These are phyloP conservation scores for Phyllotreta cruciferae DNA, from an alignment of 2,888 invertebrate species.

Conservation along the genomic window DNA sequence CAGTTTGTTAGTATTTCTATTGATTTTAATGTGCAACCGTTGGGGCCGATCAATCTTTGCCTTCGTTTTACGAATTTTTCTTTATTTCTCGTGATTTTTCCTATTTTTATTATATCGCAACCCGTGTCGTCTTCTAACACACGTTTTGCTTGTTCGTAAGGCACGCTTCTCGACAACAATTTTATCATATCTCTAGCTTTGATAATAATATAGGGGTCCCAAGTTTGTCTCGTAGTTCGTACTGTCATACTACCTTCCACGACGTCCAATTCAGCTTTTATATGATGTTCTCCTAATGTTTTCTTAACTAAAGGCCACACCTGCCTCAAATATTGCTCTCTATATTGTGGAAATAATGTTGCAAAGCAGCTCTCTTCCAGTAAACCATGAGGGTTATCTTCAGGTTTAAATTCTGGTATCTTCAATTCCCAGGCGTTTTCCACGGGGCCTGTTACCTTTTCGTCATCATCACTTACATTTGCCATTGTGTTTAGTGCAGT, in stretches of 20 bases:
- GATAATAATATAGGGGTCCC: slow-evolving; percentile 97
- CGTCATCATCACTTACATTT: slow-evolving; percentile 23
- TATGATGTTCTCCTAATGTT: slow-evolving; percentile 76
- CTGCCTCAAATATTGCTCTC: slow-evolving; percentile 93
- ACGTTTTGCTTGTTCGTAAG: slow-evolving; percentile 91
- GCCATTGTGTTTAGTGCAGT: background rate
- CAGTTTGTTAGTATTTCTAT: slow-evolving; percentile 96
- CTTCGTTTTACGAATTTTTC: slow-evolving; percentile 95
- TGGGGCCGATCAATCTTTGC: slow-evolving; percentile 93
- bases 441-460: slow-evolving; percentile 65
- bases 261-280: slow-evolving; percentile 89
- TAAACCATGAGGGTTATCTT: slow-evolving; percentile 88
- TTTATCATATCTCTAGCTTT: slow-evolving; percentile 97
- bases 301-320: slow-evolving; percentile 96
- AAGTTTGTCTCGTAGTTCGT: slow-evolving; percentile 93
- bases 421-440: slow-evolving; percentile 88
- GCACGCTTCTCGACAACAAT: slow-evolving; percentile 92
- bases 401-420: slow-evolving; percentile 85
- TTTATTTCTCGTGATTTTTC: slow-evolving; percentile 85
- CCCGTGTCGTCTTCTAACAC: slow-evolving; percentile 89
- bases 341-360: slow-evolving; percentile 94
- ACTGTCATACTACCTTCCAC: slow-evolving; percentile 96
- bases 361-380: slow-evolving; percentile 96
- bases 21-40: slow-evolving; percentile 97
- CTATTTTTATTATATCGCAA: slow-evolving; percentile 97